A percentile compares a stretch with the other conserved stretches of the same genome.
phyloP scores from a whole-genome alignment of 2,797 vertebrate species.

The Dermochelys coriacea region DNA sequence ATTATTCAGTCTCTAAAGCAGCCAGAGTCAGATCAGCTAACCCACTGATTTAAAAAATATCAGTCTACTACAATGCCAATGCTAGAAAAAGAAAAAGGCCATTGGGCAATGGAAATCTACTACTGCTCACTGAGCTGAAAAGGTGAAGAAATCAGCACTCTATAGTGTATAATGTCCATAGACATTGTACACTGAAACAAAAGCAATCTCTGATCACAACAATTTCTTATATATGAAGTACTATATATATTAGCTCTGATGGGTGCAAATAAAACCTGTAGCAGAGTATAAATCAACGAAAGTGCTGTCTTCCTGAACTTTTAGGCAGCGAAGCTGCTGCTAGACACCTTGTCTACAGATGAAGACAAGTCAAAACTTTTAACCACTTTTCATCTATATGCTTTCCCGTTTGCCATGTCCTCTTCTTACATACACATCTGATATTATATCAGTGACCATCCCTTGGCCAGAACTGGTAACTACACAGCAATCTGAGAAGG shows the following conservation, averaged over 20 bases:
- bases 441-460: background rate
- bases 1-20: background rate
- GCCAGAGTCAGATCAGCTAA: background rate
- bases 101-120: background rate
- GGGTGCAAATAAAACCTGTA: background rate
- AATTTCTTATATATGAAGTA: background rate
- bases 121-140: background rate
- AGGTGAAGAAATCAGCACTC: background rate
- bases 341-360: background rate
- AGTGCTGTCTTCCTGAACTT: background rate
- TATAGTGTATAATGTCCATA: background rate
- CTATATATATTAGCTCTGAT: background rate
- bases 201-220: background rate
- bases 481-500: background rate
- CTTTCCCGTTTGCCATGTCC: background rate
- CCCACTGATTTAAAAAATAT: background rate
- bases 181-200: background rate
- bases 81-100: background rate
- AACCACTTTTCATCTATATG: background rate
- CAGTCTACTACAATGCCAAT: background rate
- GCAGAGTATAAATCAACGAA: background rate
- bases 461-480: background rate
- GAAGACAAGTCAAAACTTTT: background rate
- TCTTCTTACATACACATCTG: background rate
- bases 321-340: background rate